Base-by-base conservation (phyloP, 2,113 vertebrate species). In the Hydrolagus affinis region DNA sequence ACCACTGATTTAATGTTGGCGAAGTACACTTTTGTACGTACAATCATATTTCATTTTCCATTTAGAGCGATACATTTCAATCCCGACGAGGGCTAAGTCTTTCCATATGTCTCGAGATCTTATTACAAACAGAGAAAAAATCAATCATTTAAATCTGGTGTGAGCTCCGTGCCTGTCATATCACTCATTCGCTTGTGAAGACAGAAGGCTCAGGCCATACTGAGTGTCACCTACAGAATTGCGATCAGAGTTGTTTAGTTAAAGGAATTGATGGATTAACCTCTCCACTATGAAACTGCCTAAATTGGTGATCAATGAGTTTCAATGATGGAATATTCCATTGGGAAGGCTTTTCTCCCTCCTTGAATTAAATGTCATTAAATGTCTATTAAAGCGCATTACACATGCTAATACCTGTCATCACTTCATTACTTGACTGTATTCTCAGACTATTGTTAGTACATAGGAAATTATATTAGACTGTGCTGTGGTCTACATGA, bases 51-150 rank as follows among this genome's bases (percentile, higher is more conserved):
- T 83, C 78, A 83, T 68, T 83, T 83, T 66, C 78, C 78, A 83
- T 66, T 83, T 6, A 87, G 86, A 91, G 88, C 90, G 90, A 89
- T 90, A 92, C 90, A 90, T 93, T 94, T 93, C 78, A 88, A 91
- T 89, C 91, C 91, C 87, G 87, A 91, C 89, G 91, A 88, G 86
- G 70, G 87, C 89, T 90, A 91, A 85, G 0, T 86, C 86, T 90
- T 92, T 93, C 95, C 95, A 98, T 97, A 96, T 90, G 94, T 96
- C 96, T 96, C 94, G 90, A 93, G 95, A 95, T 94, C 95, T 95
- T 97, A 98, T 97, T 98, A 98, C 91, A 92, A 93, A 91, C 90
- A 88, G 94, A 98, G 94, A 94, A 94, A 95, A 98, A 98, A 99
- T 98, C 97, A 97, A 98, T 98, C 95, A 92, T 90, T 94, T 94